Evolutionary conservation across 2,113 vertebrate genomes (phyloP), one percentile per base, ranked within the genome.

Genomic region (Phrynosoma platyrhinos): DNA sequence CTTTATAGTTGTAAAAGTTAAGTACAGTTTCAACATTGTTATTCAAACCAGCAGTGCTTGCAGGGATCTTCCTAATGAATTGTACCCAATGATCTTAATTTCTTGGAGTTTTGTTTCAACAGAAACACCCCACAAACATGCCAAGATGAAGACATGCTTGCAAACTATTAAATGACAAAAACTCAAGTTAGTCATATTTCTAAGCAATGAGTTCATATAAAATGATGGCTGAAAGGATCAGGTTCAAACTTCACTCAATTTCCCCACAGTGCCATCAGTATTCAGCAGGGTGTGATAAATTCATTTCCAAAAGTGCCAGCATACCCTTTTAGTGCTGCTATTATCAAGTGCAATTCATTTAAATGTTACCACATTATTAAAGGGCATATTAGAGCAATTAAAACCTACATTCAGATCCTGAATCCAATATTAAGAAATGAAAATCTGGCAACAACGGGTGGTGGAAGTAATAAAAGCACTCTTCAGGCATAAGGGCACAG

Each of bases 371-470:
- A 80, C 84, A 47, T 88, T 69, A 86, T 89, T 91, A 83, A 91
- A 71, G 82, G 52, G 68, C 30, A 23, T 74, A 86, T 84, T 55
- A 20, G 92, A 91, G 90, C 88, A 93, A 91, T 90, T 88, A 92
- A 92, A 91, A 0, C 1, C 25, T 79, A 23, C 0, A 0, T 87
- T 92, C 27, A 88, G 81, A 30, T 62, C 18, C 85, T 47, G 82
- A 86, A 91, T 71, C 52, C 40, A 84, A 30, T 71, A 86, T 52
- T 83, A 68, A 77, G 42, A 92, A 92, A 89, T 58, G 68, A 86
- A 90, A 84, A 79, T 42, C 3, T 14, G 40, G 79, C 40, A 78
- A 87, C 52, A 72, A 52, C 30, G 27, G 84, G 30, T 47, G 36
- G 25, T 12, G 52, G 25, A 36, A 66, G 14, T 62, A 32, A 87